phyloP scores from a whole-genome alignment of 2,797 vertebrate genomes.

The Acanthis flammea region DNA sequence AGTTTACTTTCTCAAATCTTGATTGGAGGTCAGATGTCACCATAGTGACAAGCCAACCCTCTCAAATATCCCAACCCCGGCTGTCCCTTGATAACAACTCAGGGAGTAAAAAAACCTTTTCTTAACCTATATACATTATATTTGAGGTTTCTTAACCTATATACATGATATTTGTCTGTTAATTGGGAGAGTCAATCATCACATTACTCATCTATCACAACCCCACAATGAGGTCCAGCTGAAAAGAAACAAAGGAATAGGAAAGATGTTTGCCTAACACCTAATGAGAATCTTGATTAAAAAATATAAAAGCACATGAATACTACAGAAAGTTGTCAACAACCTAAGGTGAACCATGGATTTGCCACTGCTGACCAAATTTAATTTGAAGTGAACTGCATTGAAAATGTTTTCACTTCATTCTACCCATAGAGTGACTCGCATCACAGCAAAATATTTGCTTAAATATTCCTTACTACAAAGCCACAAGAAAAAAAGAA shows the following conservation, averaged over 20 bases:
- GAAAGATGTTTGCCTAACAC: neutral
- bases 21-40: neutral
- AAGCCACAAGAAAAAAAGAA: neutral
- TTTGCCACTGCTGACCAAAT: neutral
- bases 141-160: neutral
- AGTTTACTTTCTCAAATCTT: neutral
- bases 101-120: neutral
- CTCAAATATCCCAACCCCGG: neutral
- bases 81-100: neutral
- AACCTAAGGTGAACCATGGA: neutral
- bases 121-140: neutral
- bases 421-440: neutral
- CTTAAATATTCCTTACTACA: neutral
- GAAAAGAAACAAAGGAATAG: neutral
- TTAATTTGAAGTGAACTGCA: neutral
- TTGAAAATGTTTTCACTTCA: neutral
- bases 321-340: neutral
- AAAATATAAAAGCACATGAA: neutral
- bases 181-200: neutral
- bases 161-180: neutral
- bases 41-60: neutral
- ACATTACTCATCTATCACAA: neutral
- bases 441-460: neutral
- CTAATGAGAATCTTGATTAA: neutral
- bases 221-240: neutral